phyloP scores from a whole-genome alignment of 2,113 vertebrate species.

The Calyptomena viridis region DNA sequence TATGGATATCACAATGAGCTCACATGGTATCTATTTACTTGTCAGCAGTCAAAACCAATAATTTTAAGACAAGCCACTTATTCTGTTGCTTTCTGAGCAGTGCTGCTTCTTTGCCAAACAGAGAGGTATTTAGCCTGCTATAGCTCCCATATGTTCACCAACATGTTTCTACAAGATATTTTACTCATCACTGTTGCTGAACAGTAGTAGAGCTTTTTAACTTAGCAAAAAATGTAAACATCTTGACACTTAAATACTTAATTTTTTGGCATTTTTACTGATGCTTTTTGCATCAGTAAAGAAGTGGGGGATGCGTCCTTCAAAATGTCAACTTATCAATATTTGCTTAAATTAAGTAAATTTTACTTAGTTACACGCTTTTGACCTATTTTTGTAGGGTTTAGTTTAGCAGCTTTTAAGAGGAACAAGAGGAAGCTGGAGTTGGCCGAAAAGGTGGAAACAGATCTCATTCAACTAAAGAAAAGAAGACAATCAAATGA shows the following conservation, averaged over 20 bases:
- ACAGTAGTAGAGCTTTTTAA: neutral
- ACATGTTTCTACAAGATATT: neutral
- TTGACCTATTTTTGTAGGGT: slow-evolving; percentile 81
- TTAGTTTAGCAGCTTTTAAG: slow-evolving; percentile 97
- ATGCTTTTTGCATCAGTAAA: neutral
- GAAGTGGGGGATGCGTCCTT: neutral
- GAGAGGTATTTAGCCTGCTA: neutral
- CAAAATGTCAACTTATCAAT: neutral
- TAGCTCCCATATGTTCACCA: neutral
- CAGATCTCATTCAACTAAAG: slow-evolving; percentile 88
- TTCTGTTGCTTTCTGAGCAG: neutral
- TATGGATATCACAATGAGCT: slow-evolving; percentile 8
- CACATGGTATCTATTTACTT: slow-evolving; percentile 54
- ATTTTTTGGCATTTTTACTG: neutral
- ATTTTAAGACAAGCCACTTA: slow-evolving; percentile 31
- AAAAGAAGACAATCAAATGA: slow-evolving; percentile 93
- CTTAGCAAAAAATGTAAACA: neutral
- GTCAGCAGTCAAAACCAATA: slow-evolving; percentile 27
- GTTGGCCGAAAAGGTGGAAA: slow-evolving; percentile 94
- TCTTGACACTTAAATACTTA: neutral
- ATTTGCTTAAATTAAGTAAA: neutral
- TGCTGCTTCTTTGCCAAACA: slow-evolving; percentile 18
- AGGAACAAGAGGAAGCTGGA: slow-evolving; percentile 99
- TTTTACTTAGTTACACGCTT: slow-evolving; percentile 18
- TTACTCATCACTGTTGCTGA: neutral